phyloP scores from a whole-genome alignment of 2,888 invertebrate genomes.

The Operophtera brumata region DNA sequence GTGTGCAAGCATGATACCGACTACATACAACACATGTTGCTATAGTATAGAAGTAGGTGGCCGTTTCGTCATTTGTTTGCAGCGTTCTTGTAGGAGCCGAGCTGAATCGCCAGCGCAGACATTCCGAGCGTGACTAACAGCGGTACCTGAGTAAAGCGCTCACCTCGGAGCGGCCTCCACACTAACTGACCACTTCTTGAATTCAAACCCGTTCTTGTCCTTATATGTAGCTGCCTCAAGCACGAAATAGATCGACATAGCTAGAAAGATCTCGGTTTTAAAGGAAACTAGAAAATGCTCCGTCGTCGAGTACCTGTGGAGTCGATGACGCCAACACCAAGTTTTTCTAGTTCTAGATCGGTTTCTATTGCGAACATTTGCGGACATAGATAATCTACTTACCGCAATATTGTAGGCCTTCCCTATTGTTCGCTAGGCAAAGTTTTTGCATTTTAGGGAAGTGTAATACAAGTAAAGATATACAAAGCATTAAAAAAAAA shows the following conservation, averaged over 20 bases:
- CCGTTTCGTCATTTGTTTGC: conserved; percentile 53
- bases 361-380: not conserved
- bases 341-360: conserved; percentile 9
- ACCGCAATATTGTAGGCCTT: not conserved
- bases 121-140: conserved; percentile 72
- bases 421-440: not conserved
- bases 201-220: conserved; percentile 65
- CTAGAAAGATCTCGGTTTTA: conserved; percentile 28
- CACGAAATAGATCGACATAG: conserved; percentile 45
- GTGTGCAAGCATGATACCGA: conserved; percentile 20
- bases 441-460: too few relatives aligned
- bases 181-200: conserved; percentile 65
- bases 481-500: too few relatives aligned
- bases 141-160: conserved; percentile 62
- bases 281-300: conserved; percentile 23
- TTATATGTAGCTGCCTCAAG: conserved; percentile 43
- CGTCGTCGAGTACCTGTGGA: not conserved
- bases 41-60: conserved; percentile 14
- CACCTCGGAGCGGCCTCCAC: conserved; percentile 71
- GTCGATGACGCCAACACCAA: conserved; percentile 9
- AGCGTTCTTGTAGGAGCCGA: conserved; percentile 53
- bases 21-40: conserved; percentile 26
- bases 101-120: conserved; percentile 55
- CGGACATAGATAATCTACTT: not conserved
- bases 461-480: too few relatives aligned